phyloP scores from a whole-genome alignment of 2,113 vertebrate genomes.

The Circaetus cinerascens region DNA sequence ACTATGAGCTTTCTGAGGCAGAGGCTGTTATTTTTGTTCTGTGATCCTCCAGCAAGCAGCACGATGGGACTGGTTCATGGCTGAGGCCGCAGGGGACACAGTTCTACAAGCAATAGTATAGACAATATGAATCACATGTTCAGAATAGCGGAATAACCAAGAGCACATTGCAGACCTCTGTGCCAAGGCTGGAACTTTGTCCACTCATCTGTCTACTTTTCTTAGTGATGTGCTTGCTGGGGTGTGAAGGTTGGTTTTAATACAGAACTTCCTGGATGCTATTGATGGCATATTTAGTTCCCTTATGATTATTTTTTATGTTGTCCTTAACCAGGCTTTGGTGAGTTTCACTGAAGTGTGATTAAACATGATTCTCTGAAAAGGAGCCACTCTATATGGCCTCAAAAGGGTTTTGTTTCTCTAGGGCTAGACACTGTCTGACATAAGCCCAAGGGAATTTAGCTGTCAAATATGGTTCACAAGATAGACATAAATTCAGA shows the following conservation, averaged over 20 bases:
- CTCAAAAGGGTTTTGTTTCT: neutral
- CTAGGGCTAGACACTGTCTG: neutral
- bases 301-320: neutral
- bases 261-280: neutral
- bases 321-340: neutral
- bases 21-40: neutral
- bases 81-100: neutral
- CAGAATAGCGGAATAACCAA: neutral
- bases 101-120: neutral
- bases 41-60: neutral
- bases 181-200: neutral
- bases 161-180: neutral
- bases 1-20: neutral
- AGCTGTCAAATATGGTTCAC: neutral
- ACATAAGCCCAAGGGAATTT: neutral
- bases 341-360: neutral
- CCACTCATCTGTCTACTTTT: neutral
- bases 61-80: too few relatives aligned
- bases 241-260: neutral
- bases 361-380: neutral
- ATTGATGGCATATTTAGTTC: neutral
- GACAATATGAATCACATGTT: neutral
- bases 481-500: neutral
- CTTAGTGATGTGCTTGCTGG: neutral
- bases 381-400: neutral